Evolutionary conservation across 2,797 vertebrate species (phyloP).

Genomic region (Argyrosomus regius): DNA sequence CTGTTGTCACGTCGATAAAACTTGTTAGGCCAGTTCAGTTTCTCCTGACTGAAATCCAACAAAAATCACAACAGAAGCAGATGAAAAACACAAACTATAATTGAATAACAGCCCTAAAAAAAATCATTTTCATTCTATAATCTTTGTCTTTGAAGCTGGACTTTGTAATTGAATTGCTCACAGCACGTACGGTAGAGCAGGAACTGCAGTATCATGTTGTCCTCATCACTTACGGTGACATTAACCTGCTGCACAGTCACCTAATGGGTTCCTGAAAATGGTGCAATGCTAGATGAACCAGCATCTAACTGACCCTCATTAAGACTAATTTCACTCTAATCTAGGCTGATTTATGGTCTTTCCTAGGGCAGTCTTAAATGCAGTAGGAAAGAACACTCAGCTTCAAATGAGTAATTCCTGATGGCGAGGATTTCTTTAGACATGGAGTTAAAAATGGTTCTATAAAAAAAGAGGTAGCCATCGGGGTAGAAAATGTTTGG

Average conservation of each 20-base stretch:
- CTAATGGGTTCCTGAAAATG: neutral
- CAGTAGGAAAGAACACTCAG: neutral
- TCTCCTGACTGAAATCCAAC: neutral
- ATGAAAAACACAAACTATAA: neutral
- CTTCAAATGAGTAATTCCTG: slow-evolving; percentile 4
- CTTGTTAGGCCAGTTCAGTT: neutral
- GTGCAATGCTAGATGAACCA: neutral
- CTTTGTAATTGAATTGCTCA: neutral
- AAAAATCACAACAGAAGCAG: neutral
- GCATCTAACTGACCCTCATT: neutral
- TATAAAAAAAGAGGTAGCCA: neutral
- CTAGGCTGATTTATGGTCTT: neutral
- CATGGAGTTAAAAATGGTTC: neutral
- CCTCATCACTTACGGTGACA: neutral
- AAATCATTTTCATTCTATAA: neutral
- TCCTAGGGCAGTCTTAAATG: neutral
- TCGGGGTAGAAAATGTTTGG: neutral
- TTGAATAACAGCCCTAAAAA: neutral
- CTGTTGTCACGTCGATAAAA: neutral
- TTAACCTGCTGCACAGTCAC: neutral
- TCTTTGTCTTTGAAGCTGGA: neutral
- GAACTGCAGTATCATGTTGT: neutral
- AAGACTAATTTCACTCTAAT: slow-evolving; percentile 16
- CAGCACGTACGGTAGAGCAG: neutral
- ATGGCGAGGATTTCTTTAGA: neutral